These are phyloP conservation scores for Orthonychiurus folsomi DNA, from an alignment of 2,888 invertebrate genomes.

Conservation along the genomic window DNA sequence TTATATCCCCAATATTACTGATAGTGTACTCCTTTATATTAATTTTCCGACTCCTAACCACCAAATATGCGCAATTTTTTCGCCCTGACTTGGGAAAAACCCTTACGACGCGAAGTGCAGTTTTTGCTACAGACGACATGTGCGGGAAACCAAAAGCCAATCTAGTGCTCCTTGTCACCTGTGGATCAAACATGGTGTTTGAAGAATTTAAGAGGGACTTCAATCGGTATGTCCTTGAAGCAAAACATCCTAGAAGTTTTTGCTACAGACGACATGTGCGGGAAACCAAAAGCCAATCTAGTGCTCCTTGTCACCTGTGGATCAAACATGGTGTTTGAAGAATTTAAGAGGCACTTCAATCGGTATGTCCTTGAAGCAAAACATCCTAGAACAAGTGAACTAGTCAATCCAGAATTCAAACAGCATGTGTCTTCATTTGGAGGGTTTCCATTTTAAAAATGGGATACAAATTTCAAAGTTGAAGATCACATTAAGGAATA, in stretches of 20 bases:
- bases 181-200: background rate
- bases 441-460: background rate
- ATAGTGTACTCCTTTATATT: background rate
- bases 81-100: background rate
- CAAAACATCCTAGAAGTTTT: conserved; percentile 20
- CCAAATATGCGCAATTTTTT: background rate
- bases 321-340: background rate
- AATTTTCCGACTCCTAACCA: background rate
- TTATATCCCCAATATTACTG: background rate
- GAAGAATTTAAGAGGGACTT: background rate
- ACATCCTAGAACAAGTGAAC: no score
- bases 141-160: background rate
- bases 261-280: conserved; percentile 21
- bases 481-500: background rate
- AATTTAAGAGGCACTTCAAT: background rate
- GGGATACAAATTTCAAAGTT: background rate
- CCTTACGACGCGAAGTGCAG: background rate
- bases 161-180: background rate
- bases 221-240: background rate
- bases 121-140: background rate
- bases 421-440: background rate
- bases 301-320: background rate
- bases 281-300: conserved; percentile 28
- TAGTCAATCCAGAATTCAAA: background rate
- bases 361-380: background rate